Percentiles rank a stretch among this genome's conserved stretches.
Evolutionary conservation across 2,797 vertebrate species (phyloP).

Genomic region (Cichlasoma orientale): DNA sequence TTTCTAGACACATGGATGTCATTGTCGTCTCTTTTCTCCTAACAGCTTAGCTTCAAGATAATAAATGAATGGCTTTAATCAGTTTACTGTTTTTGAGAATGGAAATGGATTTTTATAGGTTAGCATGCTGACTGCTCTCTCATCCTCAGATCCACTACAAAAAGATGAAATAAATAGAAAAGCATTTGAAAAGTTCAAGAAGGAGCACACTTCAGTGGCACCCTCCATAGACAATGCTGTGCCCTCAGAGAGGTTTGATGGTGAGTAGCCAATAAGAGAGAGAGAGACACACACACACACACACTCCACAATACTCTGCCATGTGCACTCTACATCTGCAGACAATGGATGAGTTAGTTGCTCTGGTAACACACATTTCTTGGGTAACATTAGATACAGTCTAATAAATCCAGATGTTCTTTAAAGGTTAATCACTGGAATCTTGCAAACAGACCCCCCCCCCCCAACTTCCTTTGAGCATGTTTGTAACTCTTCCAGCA

Average conservation of each 20-base stretch:
- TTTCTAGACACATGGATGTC: background rate
- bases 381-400: background rate
- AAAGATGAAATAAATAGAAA: constrained; percentile 98
- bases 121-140: background rate
- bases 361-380: background rate
- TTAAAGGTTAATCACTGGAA: too few relatives aligned
- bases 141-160: constrained; percentile 88
- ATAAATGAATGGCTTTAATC: background rate
- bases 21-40: too few relatives aligned
- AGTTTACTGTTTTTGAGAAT: too few relatives aligned
- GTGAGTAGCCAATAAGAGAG: constrained; percentile 68
- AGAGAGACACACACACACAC: background rate
- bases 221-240: constrained; percentile 88
- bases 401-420: too few relatives aligned
- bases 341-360: background rate
- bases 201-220: constrained; percentile 89
- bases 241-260: constrained; percentile 94
- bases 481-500: background rate
- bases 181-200: constrained; percentile 98
- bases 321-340: too few relatives aligned
- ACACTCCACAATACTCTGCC: too few relatives aligned
- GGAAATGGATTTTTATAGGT: background rate
- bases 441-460: background rate
- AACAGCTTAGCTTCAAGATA: background rate
- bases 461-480: too few relatives aligned